Evolutionary conservation across 2,797 vertebrate species (phyloP), one percentile per base, ranked within the genome.

Genomic region (Microctenopoma lineatum): DNA sequence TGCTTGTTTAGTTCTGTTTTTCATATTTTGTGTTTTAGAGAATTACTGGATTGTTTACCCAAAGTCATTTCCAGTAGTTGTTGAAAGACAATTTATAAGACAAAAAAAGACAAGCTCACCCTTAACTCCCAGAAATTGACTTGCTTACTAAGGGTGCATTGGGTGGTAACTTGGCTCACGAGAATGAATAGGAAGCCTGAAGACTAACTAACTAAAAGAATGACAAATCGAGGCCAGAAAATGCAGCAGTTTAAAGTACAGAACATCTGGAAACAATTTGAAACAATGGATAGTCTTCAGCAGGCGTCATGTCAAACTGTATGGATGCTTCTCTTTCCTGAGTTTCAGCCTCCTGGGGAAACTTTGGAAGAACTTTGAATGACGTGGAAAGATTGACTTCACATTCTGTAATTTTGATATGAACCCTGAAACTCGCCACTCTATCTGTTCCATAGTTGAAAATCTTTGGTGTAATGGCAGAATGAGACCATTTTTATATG

Each of bases 191-290:
- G 59, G 70, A 83, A 88, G 67, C 44, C 46, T 59, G 29, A 48
- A 68, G 57, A 84, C n/a, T 77, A 65, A 84, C n/a, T 77, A 65
- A 85, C 71, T 81, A 21, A 47, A 89, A 80, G 85, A 88, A 90
- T 89, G 86, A 81, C 67, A 79, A 66, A 73, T 63, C 36, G 2
- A 68, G 46, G 80, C 83, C 86, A 88, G 76, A 85, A 81, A 87
- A 84, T 81, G 83, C 84, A 87, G 70, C 59, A 61, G 71, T 60
- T 66, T 69, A 54, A 66, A 79, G 75, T 34, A 29, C 47, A 4
- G 38, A 83, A 68, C 88, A 86, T 89, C 84, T 91, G 89, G 89
- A 87, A 87, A 29, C 36, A 12, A 62, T 90, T 81, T 70, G 51
- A 80, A 84, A 88, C 83, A 78, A 87, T 84, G 75, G 77, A 77